These are phyloP conservation scores for Cyrtonyx montezumae DNA, from an alignment of 2,113 vertebrate genomes.

Conservation along the genomic window DNA sequence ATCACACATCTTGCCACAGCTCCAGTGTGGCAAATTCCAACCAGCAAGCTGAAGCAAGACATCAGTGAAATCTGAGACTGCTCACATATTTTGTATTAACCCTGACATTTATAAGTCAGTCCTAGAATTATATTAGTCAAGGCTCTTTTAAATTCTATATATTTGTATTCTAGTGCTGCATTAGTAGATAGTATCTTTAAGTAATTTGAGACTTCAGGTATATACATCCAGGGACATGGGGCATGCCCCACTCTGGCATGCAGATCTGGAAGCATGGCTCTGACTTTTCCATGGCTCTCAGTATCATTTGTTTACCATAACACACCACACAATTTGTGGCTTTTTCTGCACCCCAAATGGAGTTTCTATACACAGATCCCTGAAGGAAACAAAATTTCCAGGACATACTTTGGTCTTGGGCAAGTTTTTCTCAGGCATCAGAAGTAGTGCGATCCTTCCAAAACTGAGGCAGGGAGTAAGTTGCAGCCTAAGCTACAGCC, in stretches of 20 bases:
- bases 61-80: not conserved
- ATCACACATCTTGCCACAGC: not conserved
- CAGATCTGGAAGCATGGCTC: not conserved
- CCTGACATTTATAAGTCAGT: not conserved
- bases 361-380: not conserved
- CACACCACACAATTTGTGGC: not conserved
- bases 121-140: not conserved
- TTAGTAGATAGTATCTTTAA: not conserved
- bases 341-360: not conserved
- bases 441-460: not conserved
- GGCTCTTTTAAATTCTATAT: not conserved
- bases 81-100: not conserved
- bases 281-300: not conserved
- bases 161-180: not conserved
- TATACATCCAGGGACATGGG: not conserved
- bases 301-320: not conserved
- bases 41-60: rapidly evolving
- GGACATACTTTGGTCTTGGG: not conserved
- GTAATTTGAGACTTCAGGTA: not conserved
- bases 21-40: not conserved
- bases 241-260: not conserved
- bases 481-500: not conserved
- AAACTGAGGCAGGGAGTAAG: not conserved
- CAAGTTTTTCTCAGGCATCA: not conserved
- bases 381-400: not conserved